phyloP scores from a whole-genome alignment of 2,888 invertebrate species.

The Dryobotodes eremita region DNA sequence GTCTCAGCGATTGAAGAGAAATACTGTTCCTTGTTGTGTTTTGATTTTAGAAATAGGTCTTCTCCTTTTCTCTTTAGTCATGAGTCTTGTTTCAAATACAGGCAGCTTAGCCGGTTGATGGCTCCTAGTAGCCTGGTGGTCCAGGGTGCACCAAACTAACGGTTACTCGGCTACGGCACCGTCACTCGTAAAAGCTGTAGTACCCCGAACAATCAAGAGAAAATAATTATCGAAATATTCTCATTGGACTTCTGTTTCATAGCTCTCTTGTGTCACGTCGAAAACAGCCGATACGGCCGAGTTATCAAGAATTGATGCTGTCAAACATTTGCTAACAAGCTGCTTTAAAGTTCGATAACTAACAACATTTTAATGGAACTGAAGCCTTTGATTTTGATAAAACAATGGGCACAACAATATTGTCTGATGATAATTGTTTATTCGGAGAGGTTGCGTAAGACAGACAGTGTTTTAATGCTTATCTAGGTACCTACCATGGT shows the following conservation, averaged over 20 bases:
- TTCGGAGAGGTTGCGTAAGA: conserved; percentile 20
- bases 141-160: neutral
- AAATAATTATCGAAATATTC: neutral
- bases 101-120: neutral
- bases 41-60: neutral
- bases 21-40: neutral
- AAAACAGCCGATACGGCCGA: conserved; percentile 41
- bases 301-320: conserved; percentile 64
- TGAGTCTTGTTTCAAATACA: neutral
- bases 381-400: conserved; percentile 38
- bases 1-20: neutral
- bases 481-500: neutral
- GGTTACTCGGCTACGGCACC: neutral
- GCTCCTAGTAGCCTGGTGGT: neutral
- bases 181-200: neutral
- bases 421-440: conserved; percentile 23
- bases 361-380: conserved; percentile 52
- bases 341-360: conserved; percentile 54
- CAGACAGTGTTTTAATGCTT: neutral
- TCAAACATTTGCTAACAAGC: conserved; percentile 65
- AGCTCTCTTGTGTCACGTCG: neutral
- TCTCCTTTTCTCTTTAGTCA: neutral
- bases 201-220: neutral
- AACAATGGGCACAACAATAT: conserved; percentile 34
- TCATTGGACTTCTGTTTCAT: conserved; percentile 28